phyloP scores from a whole-genome alignment of 2,797 vertebrate species.

The Sebastes steindachneri region DNA sequence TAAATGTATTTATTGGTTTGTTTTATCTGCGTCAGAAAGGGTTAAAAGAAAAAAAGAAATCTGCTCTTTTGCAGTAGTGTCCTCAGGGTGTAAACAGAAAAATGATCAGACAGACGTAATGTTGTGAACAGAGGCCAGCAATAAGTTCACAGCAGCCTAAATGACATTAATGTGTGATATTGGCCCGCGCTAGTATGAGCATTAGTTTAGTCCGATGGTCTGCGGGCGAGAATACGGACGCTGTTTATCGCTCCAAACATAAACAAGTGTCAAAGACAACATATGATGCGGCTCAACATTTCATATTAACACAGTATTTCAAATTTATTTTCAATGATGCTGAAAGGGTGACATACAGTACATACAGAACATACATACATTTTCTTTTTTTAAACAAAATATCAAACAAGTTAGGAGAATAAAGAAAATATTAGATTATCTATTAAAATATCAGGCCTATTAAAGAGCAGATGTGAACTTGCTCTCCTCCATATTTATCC shows the following conservation, averaged over 20 bases:
- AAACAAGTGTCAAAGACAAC: neutral
- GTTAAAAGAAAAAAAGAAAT: neutral
- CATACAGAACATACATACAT: neutral
- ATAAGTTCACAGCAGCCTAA: constrained; percentile 30
- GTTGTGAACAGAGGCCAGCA: constrained; percentile 23
- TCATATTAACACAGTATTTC: constrained; percentile 44
- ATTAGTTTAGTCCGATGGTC: neutral
- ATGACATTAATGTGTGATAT: constrained; percentile 39
- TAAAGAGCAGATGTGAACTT: constrained; percentile 2
- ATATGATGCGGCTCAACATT: constrained; percentile 2
- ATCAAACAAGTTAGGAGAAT: neutral
- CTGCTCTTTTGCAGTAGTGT: neutral
- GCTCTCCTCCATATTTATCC: neutral
- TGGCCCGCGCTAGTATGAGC: neutral
- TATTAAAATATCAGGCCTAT: neutral
- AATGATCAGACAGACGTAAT: constrained; percentile 20
- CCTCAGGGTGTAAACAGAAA: constrained; percentile 17
- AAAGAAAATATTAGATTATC: neutral
- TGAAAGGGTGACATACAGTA: neutral
- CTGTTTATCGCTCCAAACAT: neutral
- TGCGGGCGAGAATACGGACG: neutral
- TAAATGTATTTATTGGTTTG: neutral
- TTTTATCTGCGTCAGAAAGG: neutral
- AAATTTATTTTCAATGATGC: constrained; percentile 53
- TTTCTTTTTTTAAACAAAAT: neutral